These are phyloP conservation scores for Brachyptera risi DNA, from an alignment of 2,888 invertebrate genomes.

Conservation along the genomic window DNA sequence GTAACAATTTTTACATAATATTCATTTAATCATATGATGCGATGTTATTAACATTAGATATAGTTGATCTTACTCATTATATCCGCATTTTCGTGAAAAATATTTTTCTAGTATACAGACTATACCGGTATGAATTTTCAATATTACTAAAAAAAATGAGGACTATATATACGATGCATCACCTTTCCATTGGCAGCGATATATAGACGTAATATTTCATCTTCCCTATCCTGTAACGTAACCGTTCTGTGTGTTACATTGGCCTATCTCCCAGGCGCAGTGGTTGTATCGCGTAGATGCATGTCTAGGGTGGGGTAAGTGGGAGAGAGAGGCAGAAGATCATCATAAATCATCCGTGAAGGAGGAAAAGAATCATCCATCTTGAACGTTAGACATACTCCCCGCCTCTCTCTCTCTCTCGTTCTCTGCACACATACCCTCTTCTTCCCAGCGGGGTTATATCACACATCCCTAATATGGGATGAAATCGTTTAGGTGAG, in stretches of 20 bases:
- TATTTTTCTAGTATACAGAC: too few relatives aligned
- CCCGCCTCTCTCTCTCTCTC: neutral
- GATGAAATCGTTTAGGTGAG: too few relatives aligned
- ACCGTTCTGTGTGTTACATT: too few relatives aligned
- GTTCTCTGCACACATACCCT: neutral
- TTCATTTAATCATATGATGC: too few relatives aligned
- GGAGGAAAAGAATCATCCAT: slow-evolving; percentile 17
- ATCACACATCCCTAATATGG: slow-evolving; percentile 4
- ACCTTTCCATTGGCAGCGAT: neutral
- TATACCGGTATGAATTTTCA: too few relatives aligned
- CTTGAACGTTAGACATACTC: slow-evolving; percentile 10
- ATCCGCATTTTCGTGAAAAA: too few relatives aligned
- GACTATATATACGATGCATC: too few relatives aligned
- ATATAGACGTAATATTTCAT: neutral
- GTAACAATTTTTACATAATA: too few relatives aligned
- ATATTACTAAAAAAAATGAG: too few relatives aligned
- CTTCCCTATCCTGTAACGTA: neutral
- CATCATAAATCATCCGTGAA: slow-evolving; percentile 11
- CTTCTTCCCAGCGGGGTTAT: neutral
- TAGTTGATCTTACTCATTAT: too few relatives aligned
- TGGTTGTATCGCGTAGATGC: slow-evolving; percentile 2
- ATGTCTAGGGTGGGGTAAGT: too few relatives aligned
- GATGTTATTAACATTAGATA: too few relatives aligned
- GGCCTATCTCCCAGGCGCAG: slow-evolving; percentile 19
- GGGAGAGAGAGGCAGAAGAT: neutral